Evolutionary conservation across 2,888 invertebrate species (phyloP), one percentile per base, ranked within the genome.

Genomic region (Ochropleura plecta): DNA sequence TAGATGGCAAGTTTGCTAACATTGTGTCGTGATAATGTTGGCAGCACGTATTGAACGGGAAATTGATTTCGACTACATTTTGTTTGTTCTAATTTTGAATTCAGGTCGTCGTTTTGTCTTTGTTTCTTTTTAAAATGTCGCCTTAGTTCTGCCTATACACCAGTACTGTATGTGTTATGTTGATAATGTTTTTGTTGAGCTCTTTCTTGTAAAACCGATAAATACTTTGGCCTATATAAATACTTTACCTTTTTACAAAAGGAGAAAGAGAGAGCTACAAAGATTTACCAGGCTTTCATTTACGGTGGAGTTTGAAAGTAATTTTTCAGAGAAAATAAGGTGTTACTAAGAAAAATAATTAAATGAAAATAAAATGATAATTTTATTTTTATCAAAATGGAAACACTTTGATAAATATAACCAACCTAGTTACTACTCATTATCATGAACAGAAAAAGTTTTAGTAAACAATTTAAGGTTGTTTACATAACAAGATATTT

Each of bases 1-100:
- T 76, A 78, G 65, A 75, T 78, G 66, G 67, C 40, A 55, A 70
- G 64, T 62, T 46, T 79, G 77, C 60, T 64, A 74, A 82, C 83
- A 76, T 83, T 83, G 81, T 66, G 70, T 68, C 70, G 80, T 77
- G 73, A 70, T 82, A 73, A 76, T 53, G 59, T 74, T 77, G 65
- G 60, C 49, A 51, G 57, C 55, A 57, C 70, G 20, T 69, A 71
- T 78, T 62, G 68, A 75, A 49, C 57, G 64, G 40, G 44, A 59
- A 76, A 76, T 70, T 70, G 76, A 67, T 70, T 67, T 70, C 16
- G 49, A 30, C 40, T 12, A 44, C n/a, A 60, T 71, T 70, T 81
- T 76, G 64, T 53, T 73, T 59, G 69, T 73, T 78, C 69, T 55
- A 62, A 77, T 69, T 81, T 72, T 53, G 30, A 81, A 81, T 65